Evolutionary conservation across 2,888 invertebrate genomes (phyloP).

Genomic region (Polyommatus icarus): DNA sequence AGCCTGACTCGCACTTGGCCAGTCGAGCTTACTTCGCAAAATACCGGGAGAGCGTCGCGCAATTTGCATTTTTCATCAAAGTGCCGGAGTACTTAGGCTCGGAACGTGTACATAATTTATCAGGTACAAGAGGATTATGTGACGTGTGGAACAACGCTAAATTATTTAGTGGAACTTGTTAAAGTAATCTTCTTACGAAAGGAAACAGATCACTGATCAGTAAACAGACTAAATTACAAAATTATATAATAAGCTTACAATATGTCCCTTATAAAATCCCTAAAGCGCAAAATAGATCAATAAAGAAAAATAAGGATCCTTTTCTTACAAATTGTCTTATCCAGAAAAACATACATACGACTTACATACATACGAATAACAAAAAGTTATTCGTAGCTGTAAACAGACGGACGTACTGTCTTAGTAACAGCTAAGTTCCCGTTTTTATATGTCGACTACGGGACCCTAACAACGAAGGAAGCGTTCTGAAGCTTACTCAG

Average conservation of each 20-base stretch:
- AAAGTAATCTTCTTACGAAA: not conserved
- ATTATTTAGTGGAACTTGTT: not conserved
- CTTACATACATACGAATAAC: no score
- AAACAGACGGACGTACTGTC: no score
- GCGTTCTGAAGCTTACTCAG: not conserved
- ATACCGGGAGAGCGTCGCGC: not conserved
- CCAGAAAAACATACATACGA: no score
- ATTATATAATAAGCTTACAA: no score
- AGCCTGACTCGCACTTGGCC: not conserved
- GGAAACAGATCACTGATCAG: no score
- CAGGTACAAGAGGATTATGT: not conserved
- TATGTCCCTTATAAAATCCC: no score
- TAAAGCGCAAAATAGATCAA: no score
- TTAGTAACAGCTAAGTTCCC: no score
- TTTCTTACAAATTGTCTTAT: no score
- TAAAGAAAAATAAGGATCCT: no score
- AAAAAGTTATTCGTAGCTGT: no score
- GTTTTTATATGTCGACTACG: not conserved
- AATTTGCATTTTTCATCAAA: slow-evolving; percentile 14
- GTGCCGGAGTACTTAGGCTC: not conserved
- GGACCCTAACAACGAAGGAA: not conserved
- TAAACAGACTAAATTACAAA: no score
- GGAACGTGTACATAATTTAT: slow-evolving; percentile 1
- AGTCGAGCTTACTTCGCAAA: not conserved
- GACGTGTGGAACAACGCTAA: not conserved